Base-by-base conservation (phyloP, 1,140 invertebrate genomes). In the Magallana ariakensis region DNA sequence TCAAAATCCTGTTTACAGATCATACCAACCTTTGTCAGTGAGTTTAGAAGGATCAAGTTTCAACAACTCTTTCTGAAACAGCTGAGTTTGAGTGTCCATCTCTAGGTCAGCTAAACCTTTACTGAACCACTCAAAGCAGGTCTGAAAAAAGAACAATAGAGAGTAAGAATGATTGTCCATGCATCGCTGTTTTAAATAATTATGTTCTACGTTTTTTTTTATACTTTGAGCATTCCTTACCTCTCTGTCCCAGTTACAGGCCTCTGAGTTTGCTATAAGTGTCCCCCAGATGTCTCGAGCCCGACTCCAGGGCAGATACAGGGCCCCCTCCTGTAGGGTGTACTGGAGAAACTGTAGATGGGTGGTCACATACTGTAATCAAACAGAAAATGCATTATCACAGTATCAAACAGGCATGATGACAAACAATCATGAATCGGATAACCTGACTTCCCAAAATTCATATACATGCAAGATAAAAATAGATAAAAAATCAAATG, bases 291-390 rank as follows among this genome's bases (percentile, higher is more conserved):
- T 94, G 86, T 96, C 95, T 84, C 95, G 93, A 58, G 95, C 95
- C 84, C 95, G 90, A 70, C 92, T 93, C 95, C 95, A 96, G 19
- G 94, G 93, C 70, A 96, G 89, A 91, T 95, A 96, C 8, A 95
- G 91, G 81, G 95, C 94, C 46, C 95, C 95, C 87, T 96, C 95
- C 93, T 95, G 95, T 53, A 96, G 91, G 26, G 95, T 90, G 91
- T 96, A 96, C 86, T 95, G 94, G 46, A 96, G 91, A 89, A 96
- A 95, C 75, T 94, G 94, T 54, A 96, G 90, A 89, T 96, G 95
- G n/a, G 92, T 93, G 11, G 91, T 91, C 60, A 96, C 91, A 91
- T 95, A 95, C 95, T 95, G 93, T 87, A 94, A 93, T 54, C 10
- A n/a, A 82, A 82, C 19, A 19, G 19, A 62, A 62, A 62, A 19